Percentiles rank a stretch among this genome's conserved stretches.
phyloP scores from a whole-genome alignment of 2,113 vertebrate species.

The Oreocharis arfaki region DNA sequence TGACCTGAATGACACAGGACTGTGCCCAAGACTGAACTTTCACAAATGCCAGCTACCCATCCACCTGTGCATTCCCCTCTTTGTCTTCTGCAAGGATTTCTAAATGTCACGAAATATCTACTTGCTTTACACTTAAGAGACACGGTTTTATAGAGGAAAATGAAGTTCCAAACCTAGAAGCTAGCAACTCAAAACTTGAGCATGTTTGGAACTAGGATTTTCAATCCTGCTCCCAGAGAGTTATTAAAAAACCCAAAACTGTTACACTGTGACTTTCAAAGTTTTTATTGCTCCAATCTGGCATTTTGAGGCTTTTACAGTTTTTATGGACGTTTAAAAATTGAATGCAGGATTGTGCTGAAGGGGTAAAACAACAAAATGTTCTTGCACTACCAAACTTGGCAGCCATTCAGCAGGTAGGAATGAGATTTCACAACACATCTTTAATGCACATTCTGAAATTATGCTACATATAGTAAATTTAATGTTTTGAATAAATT shows the following conservation, averaged over 20 bases:
- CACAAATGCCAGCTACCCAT: not conserved
- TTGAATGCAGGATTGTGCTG: not conserved
- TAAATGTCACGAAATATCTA: not conserved
- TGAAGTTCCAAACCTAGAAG: not conserved
- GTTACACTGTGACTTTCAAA: conserved; percentile 17
- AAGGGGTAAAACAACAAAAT: conserved; percentile 25
- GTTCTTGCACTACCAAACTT: not conserved
- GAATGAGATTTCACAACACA: not conserved
- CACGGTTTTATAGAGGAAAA: not conserved
- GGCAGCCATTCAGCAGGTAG: conserved; percentile 28
- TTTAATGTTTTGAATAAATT: conserved; percentile 28
- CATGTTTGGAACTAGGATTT: not conserved
- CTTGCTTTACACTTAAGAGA: not conserved
- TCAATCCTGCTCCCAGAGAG: not conserved
- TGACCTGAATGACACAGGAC: not conserved
- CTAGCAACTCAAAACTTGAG: not conserved
- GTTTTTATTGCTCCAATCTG: not conserved
- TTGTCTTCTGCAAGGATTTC: not conserved
- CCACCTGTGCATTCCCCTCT: not conserved
- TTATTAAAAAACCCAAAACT: not conserved
- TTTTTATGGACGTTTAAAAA: conserved; percentile 29
- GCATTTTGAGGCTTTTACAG: not conserved
- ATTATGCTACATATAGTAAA: not conserved
- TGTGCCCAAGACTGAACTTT: not conserved
- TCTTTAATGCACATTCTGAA: not conserved